These are phyloP conservation scores for Orthonevra nobilis DNA, from an alignment of 2,888 invertebrate genomes.

Conservation along the genomic window DNA sequence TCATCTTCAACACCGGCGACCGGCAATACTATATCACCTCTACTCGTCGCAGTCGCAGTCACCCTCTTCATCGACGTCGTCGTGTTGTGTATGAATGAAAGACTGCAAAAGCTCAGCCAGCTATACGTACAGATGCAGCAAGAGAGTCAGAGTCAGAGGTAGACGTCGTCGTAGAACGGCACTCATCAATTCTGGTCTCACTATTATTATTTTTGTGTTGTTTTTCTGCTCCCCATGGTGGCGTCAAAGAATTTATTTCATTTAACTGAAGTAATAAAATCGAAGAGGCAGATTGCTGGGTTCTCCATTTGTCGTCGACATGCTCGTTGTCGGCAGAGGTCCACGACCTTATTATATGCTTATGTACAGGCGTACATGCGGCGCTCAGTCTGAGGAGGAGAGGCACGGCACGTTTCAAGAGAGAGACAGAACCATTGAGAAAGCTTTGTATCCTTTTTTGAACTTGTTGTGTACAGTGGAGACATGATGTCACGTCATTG, in stretches of 20 bases:
- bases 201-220: constrained; percentile 67
- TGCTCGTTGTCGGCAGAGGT: constrained; percentile 65
- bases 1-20: constrained; percentile 55
- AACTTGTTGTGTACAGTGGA: constrained; percentile 66
- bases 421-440: constrained; percentile 57
- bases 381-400: constrained; percentile 13
- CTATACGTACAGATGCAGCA: constrained; percentile 61
- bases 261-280: constrained; percentile 70
- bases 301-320: constrained; percentile 65
- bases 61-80: constrained; percentile 17
- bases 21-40: constrained; percentile 58
- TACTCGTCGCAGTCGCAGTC: constrained; percentile 26
- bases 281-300: constrained; percentile 69
- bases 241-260: constrained; percentile 71
- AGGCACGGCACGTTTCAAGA: constrained; percentile 27
- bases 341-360: constrained; percentile 70
- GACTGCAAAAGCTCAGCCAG: constrained; percentile 69
- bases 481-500: constrained; percentile 70
- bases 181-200: constrained; percentile 69
- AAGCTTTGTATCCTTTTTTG: constrained; percentile 68
- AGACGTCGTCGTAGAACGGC: constrained; percentile 45
- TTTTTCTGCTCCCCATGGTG: constrained; percentile 67
- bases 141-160: constrained; percentile 34
- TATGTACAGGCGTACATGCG: constrained; percentile 58
- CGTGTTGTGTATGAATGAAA: constrained; percentile 61